phyloP scores from a whole-genome alignment of 2,888 invertebrate species.

The Drosophila peninsularis region DNA sequence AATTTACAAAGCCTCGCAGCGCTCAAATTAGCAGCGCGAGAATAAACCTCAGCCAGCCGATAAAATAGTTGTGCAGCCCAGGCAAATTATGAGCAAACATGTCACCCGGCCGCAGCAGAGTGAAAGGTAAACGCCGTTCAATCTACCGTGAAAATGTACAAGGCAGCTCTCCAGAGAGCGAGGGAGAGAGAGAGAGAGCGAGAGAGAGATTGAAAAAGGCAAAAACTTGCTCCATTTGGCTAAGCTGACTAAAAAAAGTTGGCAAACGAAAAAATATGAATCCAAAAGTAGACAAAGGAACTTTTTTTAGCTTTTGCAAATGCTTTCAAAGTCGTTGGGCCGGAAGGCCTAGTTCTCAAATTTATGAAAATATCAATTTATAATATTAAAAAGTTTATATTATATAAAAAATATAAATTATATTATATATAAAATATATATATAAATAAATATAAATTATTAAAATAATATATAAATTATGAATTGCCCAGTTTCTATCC shows the following conservation, averaged over 20 bases:
- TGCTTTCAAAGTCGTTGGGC: constrained; percentile 50
- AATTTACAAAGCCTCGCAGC: constrained; percentile 61
- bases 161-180: constrained; percentile 25
- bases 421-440: no score
- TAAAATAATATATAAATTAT: no score
- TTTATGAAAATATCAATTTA: constrained; percentile 16
- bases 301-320: constrained; percentile 45
- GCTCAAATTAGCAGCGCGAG: constrained; percentile 61
- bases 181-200: background rate
- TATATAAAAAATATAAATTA: no score
- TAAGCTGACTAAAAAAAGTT: constrained; percentile 35
- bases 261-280: constrained; percentile 18
- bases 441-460: no score
- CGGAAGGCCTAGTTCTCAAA: constrained; percentile 60
- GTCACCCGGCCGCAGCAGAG: constrained; percentile 46
- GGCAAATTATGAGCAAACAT: constrained; percentile 54
- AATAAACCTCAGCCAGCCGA: constrained; percentile 35
- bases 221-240: constrained; percentile 46
- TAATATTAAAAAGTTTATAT: background rate
- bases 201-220: background rate
- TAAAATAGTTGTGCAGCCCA: constrained; percentile 28
- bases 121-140: constrained; percentile 55
- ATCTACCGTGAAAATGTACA: constrained; percentile 52
- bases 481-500: no score
- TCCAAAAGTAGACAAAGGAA: constrained; percentile 43